phyloP scores from a whole-genome alignment of 2,797 vertebrate genomes.

The Bucorvus abyssinicus region DNA sequence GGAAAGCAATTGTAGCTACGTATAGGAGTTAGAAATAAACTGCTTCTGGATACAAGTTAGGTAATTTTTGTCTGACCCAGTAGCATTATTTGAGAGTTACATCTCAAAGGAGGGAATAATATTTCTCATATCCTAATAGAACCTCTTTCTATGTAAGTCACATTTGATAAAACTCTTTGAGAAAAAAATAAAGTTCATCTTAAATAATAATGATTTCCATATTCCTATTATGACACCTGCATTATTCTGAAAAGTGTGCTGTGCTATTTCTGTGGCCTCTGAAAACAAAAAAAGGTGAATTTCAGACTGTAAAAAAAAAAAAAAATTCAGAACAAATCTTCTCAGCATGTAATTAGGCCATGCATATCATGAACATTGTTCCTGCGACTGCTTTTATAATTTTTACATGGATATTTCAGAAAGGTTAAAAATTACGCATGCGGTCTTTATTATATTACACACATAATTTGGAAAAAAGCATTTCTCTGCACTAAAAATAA shows the following conservation, averaged over 20 bases:
- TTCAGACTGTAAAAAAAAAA: constrained; percentile 31
- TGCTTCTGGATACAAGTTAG: constrained; percentile 23
- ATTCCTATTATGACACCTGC: constrained; percentile 49
- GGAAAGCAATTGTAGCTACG: constrained; percentile 57
- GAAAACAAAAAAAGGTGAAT: constrained; percentile 59
- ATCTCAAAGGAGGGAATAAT: constrained; percentile 48
- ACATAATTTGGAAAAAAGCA: constrained; percentile 40
- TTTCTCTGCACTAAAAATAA: constrained; percentile 67
- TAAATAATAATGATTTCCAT: constrained; percentile 64
- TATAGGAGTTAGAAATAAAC: constrained; percentile 53
- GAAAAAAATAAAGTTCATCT: constrained; percentile 46
- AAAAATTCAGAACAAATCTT: constrained; percentile 57
- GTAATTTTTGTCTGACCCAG: constrained; percentile 52
- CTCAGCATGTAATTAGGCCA: constrained; percentile 57
- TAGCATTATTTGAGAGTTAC: constrained; percentile 58
- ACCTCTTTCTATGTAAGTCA: constrained; percentile 42
- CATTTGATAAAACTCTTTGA: constrained; percentile 50
- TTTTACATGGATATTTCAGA: constrained; percentile 61
- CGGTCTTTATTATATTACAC: constrained; percentile 65
- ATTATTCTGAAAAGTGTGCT: constrained; percentile 16
- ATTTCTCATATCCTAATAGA: constrained; percentile 49
- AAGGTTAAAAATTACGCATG: constrained; percentile 65
- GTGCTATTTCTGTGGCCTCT: constrained; percentile 17
- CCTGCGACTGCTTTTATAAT: constrained; percentile 58
- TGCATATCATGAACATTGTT: constrained; percentile 61